phyloP scores from a whole-genome alignment of 2,888 invertebrate species.

The Ommatoiulus sabulosus region DNA sequence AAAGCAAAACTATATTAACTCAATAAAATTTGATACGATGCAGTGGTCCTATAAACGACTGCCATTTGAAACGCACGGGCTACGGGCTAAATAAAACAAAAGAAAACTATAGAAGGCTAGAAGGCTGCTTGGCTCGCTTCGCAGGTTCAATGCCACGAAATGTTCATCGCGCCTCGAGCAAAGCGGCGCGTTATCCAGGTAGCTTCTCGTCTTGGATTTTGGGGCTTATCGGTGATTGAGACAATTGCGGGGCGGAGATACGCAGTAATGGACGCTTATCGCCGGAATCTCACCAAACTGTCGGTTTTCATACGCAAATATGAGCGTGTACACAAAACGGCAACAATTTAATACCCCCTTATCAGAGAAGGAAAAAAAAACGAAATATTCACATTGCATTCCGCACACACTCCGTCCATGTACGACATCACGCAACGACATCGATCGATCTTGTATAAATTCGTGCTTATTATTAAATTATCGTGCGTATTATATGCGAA shows the following conservation, averaged over 20 bases:
- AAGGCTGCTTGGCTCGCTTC: background rate
- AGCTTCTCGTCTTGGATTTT: background rate
- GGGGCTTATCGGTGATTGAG: background rate
- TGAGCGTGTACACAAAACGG: background rate
- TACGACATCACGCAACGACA: background rate
- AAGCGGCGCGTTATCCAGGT: background rate
- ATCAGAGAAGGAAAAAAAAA: background rate
- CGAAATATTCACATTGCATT: too few relatives aligned
- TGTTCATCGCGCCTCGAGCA: background rate
- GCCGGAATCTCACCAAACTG: background rate
- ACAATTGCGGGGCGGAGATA: background rate
- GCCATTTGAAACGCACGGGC: constrained; percentile 19
- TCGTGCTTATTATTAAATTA: too few relatives aligned
- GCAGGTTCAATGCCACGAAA: background rate
- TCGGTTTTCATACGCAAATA: background rate
- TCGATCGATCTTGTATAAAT: too few relatives aligned
- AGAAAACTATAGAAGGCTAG: background rate
- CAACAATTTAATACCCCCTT: constrained; percentile 7
- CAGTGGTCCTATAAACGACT: background rate
- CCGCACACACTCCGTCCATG: background rate
- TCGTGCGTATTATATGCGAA: too few relatives aligned
- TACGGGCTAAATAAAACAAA: constrained; percentile 5
- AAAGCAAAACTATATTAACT: constrained; percentile 40
- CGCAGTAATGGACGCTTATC: constrained; percentile 9
- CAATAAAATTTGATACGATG: constrained; percentile 36